These are phyloP conservation scores for Eupithecia subumbrata DNA, from an alignment of 2,888 invertebrate genomes.

Conservation along the genomic window DNA sequence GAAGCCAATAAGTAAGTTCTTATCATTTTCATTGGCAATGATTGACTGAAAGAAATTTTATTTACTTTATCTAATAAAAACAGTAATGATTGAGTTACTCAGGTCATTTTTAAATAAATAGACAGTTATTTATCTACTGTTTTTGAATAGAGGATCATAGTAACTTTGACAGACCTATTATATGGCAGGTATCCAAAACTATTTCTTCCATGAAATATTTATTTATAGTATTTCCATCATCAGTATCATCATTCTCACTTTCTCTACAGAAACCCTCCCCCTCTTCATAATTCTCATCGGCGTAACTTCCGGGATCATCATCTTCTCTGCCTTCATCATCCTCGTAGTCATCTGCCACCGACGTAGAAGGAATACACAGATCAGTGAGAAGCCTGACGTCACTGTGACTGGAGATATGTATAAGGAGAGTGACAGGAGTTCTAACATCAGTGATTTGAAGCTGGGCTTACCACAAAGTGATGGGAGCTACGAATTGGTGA, in stretches of 20 bases:
- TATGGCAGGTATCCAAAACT: background rate
- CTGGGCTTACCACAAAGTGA: slow-evolving; percentile 93
- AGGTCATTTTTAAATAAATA: too few relatives aligned
- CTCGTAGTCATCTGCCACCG: slow-evolving; percentile 91
- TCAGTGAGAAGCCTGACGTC: slow-evolving; percentile 85
- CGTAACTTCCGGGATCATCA: slow-evolving; percentile 91
- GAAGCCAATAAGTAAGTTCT: slow-evolving; percentile 93
- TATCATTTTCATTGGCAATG: background rate
- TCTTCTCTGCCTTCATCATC: slow-evolving; percentile 92
- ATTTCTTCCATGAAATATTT: background rate
- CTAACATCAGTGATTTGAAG: slow-evolving; percentile 96
- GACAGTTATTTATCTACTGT: too few relatives aligned
- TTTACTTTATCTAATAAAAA: background rate
- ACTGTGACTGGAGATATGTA: slow-evolving; percentile 80
- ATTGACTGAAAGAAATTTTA: background rate
- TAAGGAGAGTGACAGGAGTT: slow-evolving; percentile 93
- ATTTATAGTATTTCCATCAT: background rate
- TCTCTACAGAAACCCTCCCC: slow-evolving; percentile 88
- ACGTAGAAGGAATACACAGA: slow-evolving; percentile 82
- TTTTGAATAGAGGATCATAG: too few relatives aligned
- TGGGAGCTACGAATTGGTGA: slow-evolving; percentile 89
- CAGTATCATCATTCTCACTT: slow-evolving; percentile 12
- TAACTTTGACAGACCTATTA: too few relatives aligned
- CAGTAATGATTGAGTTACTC: too few relatives aligned
- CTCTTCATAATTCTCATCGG: slow-evolving; percentile 93